Base-by-base conservation (phyloP, 2,888 invertebrate genomes). In the Masnerella sp. region DNA sequence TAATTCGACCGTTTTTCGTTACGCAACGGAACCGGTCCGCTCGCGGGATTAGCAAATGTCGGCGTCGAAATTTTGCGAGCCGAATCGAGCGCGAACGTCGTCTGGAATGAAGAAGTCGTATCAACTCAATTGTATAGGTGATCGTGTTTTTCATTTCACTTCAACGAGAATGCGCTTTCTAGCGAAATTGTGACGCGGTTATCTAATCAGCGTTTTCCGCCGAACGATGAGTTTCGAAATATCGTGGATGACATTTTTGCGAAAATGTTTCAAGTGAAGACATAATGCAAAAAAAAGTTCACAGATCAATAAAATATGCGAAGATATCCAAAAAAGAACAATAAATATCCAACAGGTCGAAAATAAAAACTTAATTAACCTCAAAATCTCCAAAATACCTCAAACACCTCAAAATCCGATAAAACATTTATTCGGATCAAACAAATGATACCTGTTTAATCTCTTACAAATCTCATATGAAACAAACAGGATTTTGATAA, bases 101-200 rank as follows among this genome's bases (percentile, higher is more conserved):
- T n/a, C 14, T 28, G 52, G 51, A 52, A 68, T 52, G 68, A 51
- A 59, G 59, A 52, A 59, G 43, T 68, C 56, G 45, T 25, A 43
- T 28, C 34, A 45, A 42, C 32, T 20, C 42, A 40, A 17, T 54
- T 69, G 45, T 54, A 69, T 59, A 20, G 69, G 61, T 38, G 61
- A 59, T 47, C 69, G 38, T 61, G 69, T 61, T 61, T 61, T 54
- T 38, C 22, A 34, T 49, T 49, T 42, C 7, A 18, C 38, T 22
- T 69, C 52, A 38, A 28, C 52, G 52, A 69, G 43, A 52, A 40
- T 42, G 18, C 25, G 32, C 61, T 54, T 69, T 69, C 51, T 54
- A 69, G 42, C 34, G 34, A 15, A 51, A 58, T 51, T 49, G 42
- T 58, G 49, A 42, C 36, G 28, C 43, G 12, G 51, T 68, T 58